Percentiles rank a stretch among this genome's conserved stretches.
These are phyloP conservation scores for Hyaena hyaena DNA, from an alignment of 2,113 vertebrate species.

Conservation along the genomic window DNA sequence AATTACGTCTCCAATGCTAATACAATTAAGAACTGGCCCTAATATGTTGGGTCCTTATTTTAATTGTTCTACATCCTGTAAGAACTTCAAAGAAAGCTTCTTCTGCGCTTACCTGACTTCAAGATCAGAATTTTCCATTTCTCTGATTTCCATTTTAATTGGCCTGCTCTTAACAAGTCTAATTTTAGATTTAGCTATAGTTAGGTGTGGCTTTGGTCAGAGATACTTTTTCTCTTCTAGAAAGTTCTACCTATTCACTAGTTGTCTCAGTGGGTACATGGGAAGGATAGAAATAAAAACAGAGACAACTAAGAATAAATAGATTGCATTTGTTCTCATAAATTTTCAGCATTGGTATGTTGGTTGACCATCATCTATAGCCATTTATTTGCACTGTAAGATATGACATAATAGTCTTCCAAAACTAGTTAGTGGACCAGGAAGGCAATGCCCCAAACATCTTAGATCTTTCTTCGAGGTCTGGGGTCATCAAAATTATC, in stretches of 20 bases:
- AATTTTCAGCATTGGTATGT: background rate
- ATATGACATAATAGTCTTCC: background rate
- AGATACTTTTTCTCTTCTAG: background rate
- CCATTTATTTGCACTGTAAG: background rate
- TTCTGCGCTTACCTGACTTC: slow-evolving; percentile 25
- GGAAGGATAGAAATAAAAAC: background rate
- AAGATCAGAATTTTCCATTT: background rate
- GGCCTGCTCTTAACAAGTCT: background rate
- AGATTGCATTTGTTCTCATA: background rate
- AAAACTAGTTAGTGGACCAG: background rate
- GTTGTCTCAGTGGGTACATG: background rate
- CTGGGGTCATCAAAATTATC: background rate
- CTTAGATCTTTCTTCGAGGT: background rate
- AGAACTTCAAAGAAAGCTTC: slow-evolving; percentile 31
- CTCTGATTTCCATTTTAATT: slow-evolving; percentile 58
- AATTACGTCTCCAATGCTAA: slow-evolving; percentile 59
- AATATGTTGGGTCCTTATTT: slow-evolving; percentile 30
- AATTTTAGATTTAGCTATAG: slow-evolving; percentile 5
- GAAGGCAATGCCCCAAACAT: background rate
- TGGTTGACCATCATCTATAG: background rate
- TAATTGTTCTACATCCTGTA: slow-evolving; percentile 27
- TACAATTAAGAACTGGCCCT: slow-evolving; percentile 58
- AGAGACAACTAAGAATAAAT: background rate
- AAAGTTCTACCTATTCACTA: background rate
- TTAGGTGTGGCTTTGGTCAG: background rate